Base-by-base conservation (phyloP, 2,888 invertebrate species). In the Drosophila paucipuncta region DNA sequence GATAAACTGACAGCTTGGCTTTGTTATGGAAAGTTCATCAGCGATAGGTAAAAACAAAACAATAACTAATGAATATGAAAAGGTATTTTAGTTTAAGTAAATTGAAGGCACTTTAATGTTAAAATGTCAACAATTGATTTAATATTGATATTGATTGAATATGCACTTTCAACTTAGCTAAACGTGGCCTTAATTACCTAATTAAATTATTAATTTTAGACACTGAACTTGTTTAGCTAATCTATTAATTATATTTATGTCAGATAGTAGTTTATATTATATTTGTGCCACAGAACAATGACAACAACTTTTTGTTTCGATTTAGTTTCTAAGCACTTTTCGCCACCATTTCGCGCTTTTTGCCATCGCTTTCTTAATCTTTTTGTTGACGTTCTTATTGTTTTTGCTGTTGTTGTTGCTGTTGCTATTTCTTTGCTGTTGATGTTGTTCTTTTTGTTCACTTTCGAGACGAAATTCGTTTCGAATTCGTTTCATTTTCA, bases 391-490 rank as follows among this genome's bases (percentile, higher is more conserved):
- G 68, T 63, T 63, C 31, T 41, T 39, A 28, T 63, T 60, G 35
- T 39, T 49, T 16, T 43, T 35, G 35, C 41, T 60, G 39, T 57
- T 58, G 57, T 52, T 53, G 11, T 4, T 49, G 43, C 25, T 4
- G 7, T 7, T 60, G 33, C 30, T 18, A 22, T 41, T 58, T n/a
- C 37, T n/a, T 28, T 35, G 47, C 30, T 52, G 25, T 55, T 69
- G 6, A n/a, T n/a, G 22, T 22, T 22, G 22, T 55, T 41, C 22
- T 55, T 64, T 55, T 63, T 76, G 52, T 62, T 66, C 68, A 57
- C 52, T 73, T 66, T 85, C 55, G 68, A 72, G 64, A 74, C 73
- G 39, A 73, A 71, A 77, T 73, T 65, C 31, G 57, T 54, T 58
- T 58, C 41, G 33, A 35, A 16, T 25, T 54, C 9, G 10, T 60